Base-by-base conservation (phyloP, 1,140 invertebrate species). In the Nixonia krombeini region DNA sequence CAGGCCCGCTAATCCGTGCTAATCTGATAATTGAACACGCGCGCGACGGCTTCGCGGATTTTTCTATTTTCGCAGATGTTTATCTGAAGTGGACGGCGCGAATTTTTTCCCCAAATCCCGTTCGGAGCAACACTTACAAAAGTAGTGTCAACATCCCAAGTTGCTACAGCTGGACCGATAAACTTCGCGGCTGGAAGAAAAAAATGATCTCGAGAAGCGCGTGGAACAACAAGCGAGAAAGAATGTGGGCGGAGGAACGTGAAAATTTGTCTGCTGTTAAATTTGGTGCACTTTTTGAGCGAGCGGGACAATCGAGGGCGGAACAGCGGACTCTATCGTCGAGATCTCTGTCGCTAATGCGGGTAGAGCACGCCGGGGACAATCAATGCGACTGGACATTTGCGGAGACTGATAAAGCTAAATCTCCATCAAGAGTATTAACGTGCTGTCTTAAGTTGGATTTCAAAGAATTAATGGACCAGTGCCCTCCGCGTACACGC, bases 381-480 rank as follows among this genome's bases (percentile, higher is more conserved):
- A 70, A 70, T 70, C 68, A 70, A 70, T 70, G 62, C 56, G 68
- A 65, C 65, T 62, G 68, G 68, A 61, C 62, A 70, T 70, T 52
- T 55, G 62, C 38, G 57, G 57, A 70, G 57, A 62, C 62, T 52
- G 57, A 31, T 53, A 66, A 70, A 70, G 68, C 68, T 46, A 50
- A 57, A 63, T 57, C 50, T 66, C 62, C 62, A 62, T 70, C 57
- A 66, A 70, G 68, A 66, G 68, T 66, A 70, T 70, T 70, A 66
- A 70, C 59, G 59, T 62, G 56, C 47, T 61, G 61, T 65, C 67
- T 28, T 23, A 44, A 33, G 41, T 57, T 52, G 57, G 56, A 46
- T 57, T 64, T 65, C 57, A 69, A 69, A 70, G 61, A 62, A 63
- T 69, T 69, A 63, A 63, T 55, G 55, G 38, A n/a, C n/a, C n/a